These are phyloP conservation scores for Machimus rusticus DNA, from an alignment of 2,888 invertebrate genomes.

Conservation along the genomic window DNA sequence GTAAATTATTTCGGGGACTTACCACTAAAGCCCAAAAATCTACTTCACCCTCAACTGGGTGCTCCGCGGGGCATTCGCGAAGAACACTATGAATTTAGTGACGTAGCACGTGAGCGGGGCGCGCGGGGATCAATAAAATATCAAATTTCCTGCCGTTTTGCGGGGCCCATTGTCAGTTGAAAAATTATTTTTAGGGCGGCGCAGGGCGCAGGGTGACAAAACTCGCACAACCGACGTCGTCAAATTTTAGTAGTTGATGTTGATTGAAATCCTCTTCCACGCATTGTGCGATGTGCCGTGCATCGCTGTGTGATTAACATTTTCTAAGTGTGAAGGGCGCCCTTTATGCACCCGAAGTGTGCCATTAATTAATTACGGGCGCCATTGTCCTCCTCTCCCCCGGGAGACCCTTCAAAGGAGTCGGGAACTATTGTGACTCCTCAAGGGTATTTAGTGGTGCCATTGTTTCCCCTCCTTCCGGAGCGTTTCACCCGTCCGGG, in stretches of 20 bases:
- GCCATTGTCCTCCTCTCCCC: not conserved
- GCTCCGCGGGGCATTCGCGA: not conserved
- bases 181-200: not conserved
- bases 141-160: not conserved
- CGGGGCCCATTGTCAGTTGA: not conserved
- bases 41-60: not conserved
- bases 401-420: not conserved
- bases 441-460: not conserved
- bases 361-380: not conserved
- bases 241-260: not conserved
- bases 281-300: not conserved
- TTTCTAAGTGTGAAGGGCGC: not conserved
- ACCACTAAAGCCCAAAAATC: not conserved
- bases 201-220: not conserved
- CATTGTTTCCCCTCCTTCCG: not conserved
- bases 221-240: not conserved
- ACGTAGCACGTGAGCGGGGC: not conserved
- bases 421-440: not conserved
- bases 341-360: not conserved
- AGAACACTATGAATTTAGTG: not conserved
- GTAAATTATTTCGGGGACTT: not conserved
- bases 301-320: not conserved
- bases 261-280: not conserved
- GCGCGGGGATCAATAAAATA: not conserved
- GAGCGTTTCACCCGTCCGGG: not conserved